Evolutionary conservation across 2,888 invertebrate genomes (phyloP), one percentile per base, ranked within the genome.

Genomic region (Drosophila leonis): DNA sequence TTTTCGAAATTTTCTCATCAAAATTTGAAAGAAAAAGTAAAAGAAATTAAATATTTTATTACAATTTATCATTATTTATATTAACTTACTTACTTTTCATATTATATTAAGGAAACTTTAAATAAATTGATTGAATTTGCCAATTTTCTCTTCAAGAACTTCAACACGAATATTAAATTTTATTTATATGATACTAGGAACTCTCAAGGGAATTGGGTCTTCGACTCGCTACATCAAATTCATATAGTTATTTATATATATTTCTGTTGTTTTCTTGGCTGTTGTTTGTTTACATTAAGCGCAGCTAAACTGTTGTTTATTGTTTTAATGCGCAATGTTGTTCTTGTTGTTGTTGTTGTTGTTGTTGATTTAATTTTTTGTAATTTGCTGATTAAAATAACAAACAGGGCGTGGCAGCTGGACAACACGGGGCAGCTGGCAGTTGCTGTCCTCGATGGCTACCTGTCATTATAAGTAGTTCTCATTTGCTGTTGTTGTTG

Each of bases 301-400:
- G 57, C 54, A 42, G 75, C 42, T 65, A 70, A 70, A 63, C 62
- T 61, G 60, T 60, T 72, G 62, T 62, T 75, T 65, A 63, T 72
- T 75, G 57, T 72, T 54, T 73, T 57, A 24, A 27, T 63, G 63
- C 65, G 48, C 46, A 63, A 65, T 64, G 54, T 60, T 35, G 20
- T 35, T 20, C 2, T 55, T 46, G 57, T 24, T 51, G 52, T 57
- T 65, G 41, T 48, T 68, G 65, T 54, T 69, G 62, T 68, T 64
- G 56, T 66, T 78, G 63, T 74, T 80, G 59, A 72, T 78, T 80
- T 74, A 64, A 69, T 57, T 75, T 75, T 71, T 55, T 71, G 69
- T 83, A 83, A 83, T 83, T 85, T 81, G 72, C 72, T 79, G 86
- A 77, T 83, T 83, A 81, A 81, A 80, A 67, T 55, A 78, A 85